Base-by-base conservation (phyloP, 2,113 vertebrate genomes). In the Hoplias malabaricus region DNA sequence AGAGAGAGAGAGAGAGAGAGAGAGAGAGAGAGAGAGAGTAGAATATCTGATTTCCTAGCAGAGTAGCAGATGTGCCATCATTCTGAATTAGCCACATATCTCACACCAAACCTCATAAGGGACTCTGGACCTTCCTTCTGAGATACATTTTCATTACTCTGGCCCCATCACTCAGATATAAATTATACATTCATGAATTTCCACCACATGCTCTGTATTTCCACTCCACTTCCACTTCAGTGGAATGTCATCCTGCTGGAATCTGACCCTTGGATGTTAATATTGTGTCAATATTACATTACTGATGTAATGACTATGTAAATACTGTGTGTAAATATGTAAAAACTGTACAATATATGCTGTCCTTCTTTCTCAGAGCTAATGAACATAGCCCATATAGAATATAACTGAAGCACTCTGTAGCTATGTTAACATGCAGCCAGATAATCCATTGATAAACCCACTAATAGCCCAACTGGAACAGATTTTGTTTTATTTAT, bases 41-140 rank as follows among this genome's bases (percentile, higher is more conserved):
- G 50, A 70, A 27, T 72, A 72, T 71, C 48, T 72, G 50, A 72
- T 40, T 59, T 73, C 48, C 27, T 3, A 53, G 25, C 38, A 40
- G 21, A 63, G 25, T 34, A 61, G 40, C 54, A 78, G 75, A 70
- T 53, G 66, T 56, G 54, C 29, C 42, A 71, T 63, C 68, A 43
- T 29, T 63, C 43, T 71, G 56, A 63, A 78, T 71, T 71, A 78
- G 68, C n/a, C 0, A n/a, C 54, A 29, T 62, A 53, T 71, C 67
- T 61, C 56, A 38, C 25, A 8, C 21, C 57, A 48, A 54, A 59
- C 75, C 34, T 50, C 23, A 2, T 36, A 36, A 53, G 2, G 31
- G 67, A 21, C 68, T 27, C 31, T 23, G 27, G 42, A 33, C 42
- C 31, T 62, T 73, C 27, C 16, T 62, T 63, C 57, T 59, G n/a